Conservation (phyloP, 2,113 vertebrate genomes). For the Laticauda colubrina region DNA sequence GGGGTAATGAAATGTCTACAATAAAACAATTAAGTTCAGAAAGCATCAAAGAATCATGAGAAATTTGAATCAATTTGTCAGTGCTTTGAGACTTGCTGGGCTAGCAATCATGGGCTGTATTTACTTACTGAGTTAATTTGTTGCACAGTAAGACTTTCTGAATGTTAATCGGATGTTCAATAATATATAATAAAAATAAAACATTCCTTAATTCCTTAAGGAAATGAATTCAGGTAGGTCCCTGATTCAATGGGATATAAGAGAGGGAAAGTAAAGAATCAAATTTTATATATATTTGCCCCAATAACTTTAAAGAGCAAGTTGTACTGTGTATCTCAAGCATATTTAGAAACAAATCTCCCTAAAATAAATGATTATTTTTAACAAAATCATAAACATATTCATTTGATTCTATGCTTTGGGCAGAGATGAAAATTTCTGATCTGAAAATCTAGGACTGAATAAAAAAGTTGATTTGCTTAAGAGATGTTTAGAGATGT, state of each 20-base stretch:
- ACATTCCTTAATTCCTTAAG: background rate
- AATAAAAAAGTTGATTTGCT: background rate
- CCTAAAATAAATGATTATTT: background rate
- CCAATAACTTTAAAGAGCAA: background rate
- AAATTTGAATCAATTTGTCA: background rate
- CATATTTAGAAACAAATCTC: background rate
- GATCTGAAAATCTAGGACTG: background rate
- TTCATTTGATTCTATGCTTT: background rate
- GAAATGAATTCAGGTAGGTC: background rate
- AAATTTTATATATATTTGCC: background rate
- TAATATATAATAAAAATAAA: too few relatives aligned
- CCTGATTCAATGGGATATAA: background rate
- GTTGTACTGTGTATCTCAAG: background rate
- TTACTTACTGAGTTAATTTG: background rate
- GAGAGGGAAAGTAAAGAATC: background rate
- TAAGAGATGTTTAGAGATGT: background rate
- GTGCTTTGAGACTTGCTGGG: background rate
- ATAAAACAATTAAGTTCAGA: too few relatives aligned
- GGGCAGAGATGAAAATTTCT: background rate
- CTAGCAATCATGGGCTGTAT: background rate
- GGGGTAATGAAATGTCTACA: too few relatives aligned
- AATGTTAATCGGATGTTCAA: background rate
- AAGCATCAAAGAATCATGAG: too few relatives aligned
- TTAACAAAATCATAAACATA: background rate
- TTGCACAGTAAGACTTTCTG: background rate